Base-by-base conservation (phyloP, 2,113 vertebrate species). In the Gobius niger region DNA sequence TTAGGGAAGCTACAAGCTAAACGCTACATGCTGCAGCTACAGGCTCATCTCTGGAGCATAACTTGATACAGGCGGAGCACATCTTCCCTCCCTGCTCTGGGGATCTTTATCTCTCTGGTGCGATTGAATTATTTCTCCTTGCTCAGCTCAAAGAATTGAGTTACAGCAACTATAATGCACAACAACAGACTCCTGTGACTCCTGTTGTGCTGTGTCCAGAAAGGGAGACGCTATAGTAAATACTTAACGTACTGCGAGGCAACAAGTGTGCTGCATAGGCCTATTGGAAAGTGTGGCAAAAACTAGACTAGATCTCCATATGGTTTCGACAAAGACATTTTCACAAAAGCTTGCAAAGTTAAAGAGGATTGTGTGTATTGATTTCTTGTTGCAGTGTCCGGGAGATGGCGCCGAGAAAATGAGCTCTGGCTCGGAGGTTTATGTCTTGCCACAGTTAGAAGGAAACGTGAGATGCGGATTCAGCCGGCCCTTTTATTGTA, bases 81-180 rank as follows among this genome's bases (percentile, higher is more conserved):
- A 93, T 95, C 93, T 93, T 94, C 93, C 89, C 81, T 54, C 88
- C 85, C 87, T 86, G 90, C 94, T 95, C 92, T 90, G 78, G 93
- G 94, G 93, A 95, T 94, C 94, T 94, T 94, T 91, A 94, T 95
- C 95, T 93, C 88, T 92, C 94, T 92, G 92, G 90, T 89, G 77
- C 93, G 92, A 96, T 96, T 97, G 93, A 95, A 96, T 98, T 97
- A 96, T 95, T 95, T 93, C 92, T 93, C 91, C 83, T 83, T 94
- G 93, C 94, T 94, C 93, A 92, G 94, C 92, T 93, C 91, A 91
- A 94, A 92, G 93, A 96, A 97, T 96, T 95, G 93, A 95, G 94
- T 96, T 96, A 95, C 92, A 71, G 78, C 52, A 69, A 91, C 93
- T 89, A 91, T 96, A 96, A 96, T 94, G 94, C 94, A 87, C 89